These are phyloP conservation scores for Pygoscelis adeliae DNA, from an alignment of 2,113 vertebrate species.

Conservation along the genomic window DNA sequence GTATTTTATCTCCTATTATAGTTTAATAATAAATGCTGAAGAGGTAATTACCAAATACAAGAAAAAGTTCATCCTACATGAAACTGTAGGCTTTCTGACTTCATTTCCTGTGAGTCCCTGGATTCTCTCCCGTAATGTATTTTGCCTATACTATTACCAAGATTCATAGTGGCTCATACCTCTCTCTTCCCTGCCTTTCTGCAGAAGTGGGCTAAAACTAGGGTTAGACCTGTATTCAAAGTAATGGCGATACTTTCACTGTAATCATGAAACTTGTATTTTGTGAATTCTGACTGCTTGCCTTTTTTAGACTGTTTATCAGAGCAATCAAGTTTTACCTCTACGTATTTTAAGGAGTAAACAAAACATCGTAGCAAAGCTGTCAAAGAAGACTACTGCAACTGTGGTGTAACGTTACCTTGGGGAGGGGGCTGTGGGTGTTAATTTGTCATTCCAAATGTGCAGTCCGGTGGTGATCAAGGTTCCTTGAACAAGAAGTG, in stretches of 20 bases:
- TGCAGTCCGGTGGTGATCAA: rapidly evolving
- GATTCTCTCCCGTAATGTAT: background rate
- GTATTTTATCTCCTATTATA: background rate
- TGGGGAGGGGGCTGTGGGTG: background rate
- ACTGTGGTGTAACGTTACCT: rapidly evolving
- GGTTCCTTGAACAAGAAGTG: rapidly evolving
- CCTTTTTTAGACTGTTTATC: background rate
- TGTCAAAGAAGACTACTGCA: rapidly evolving
- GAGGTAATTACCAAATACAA: background rate
- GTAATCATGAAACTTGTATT: too few species aligned
- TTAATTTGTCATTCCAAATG: rapidly evolving
- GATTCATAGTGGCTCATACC: background rate
- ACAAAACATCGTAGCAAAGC: rapidly evolving
- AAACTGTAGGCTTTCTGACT: background rate
- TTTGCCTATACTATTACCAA: rapidly evolving
- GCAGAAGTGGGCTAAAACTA: background rate
- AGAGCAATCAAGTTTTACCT: background rate
- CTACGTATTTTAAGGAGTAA: rapidly evolving
- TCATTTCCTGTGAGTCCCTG: background rate
- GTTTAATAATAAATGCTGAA: background rate
- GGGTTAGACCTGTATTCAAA: background rate
- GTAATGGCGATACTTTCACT: rapidly evolving
- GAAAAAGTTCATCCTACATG: background rate
- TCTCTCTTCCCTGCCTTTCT: background rate
- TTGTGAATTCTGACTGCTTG: background rate